These are phyloP conservation scores for Drosophila ohnishii DNA, from an alignment of 1,140 invertebrate genomes.

Conservation along the genomic window DNA sequence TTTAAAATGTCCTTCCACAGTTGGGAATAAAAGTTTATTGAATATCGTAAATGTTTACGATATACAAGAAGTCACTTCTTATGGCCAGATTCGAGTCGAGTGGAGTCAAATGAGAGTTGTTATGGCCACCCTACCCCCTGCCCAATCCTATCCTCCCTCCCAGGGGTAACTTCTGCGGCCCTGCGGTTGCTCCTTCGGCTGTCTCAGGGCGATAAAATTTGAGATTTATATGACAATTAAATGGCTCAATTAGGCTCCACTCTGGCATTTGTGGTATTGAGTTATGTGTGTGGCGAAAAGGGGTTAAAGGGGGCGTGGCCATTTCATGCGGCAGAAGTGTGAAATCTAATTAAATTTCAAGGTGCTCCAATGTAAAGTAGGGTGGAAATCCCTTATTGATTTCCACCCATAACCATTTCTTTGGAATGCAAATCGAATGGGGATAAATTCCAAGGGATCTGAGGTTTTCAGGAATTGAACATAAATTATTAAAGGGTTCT, in stretches of 20 bases:
- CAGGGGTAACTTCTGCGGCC: background rate
- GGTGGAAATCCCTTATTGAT: background rate
- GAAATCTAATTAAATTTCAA: slow-evolving; percentile 42
- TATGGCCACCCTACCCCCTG: slow-evolving; percentile 4
- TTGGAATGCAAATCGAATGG: background rate
- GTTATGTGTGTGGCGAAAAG: slow-evolving; percentile 17
- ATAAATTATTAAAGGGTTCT: background rate
- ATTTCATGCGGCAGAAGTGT: slow-evolving; percentile 16
- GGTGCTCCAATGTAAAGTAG: background rate
- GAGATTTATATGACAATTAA: slow-evolving; percentile 59
- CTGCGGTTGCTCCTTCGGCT: slow-evolving; percentile 12
- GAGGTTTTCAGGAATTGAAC: background rate
- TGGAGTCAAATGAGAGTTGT: slow-evolving; percentile 23
- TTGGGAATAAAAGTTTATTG: slow-evolving; percentile 57
- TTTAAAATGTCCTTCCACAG: slow-evolving; percentile 42
- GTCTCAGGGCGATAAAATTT: slow-evolving; percentile 30
- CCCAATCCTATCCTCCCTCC: background rate
- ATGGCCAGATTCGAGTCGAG: slow-evolving; percentile 44
- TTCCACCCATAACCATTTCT: background rate
- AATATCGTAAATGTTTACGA: slow-evolving; percentile 74
- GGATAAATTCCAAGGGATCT: background rate
- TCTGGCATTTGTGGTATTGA: slow-evolving; percentile 35
- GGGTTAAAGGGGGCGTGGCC: slow-evolving; percentile 9
- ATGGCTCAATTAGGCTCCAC: slow-evolving; percentile 51
- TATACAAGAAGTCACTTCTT: slow-evolving; percentile 63